Base-by-base conservation (phyloP, 1,140 invertebrate genomes). In the Rhyacophila brunnea region DNA sequence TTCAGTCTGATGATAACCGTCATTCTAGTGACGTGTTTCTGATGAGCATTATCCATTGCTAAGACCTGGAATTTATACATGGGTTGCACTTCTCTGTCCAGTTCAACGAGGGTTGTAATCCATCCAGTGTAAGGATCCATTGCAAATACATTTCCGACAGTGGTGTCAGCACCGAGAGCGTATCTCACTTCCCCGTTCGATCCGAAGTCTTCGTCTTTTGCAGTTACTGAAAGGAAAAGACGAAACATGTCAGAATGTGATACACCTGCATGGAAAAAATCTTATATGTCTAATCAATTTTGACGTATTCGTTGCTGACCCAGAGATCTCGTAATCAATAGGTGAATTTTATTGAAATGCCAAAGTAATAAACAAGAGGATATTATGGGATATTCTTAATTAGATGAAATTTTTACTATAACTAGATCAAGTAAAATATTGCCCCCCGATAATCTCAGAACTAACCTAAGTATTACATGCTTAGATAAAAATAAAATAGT, bases 101-200 rank as follows among this genome's bases (percentile, higher is more conserved):
- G 69, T 10, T 80, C 73, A 0, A 84, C 81, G 17, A 88, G 72
- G 0, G 86, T 87, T 3, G 83, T 86, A 35, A 96, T 86, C 85
- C 89, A 90, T 0, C 93, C 93, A 0, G 89, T 87, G 66, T 87
- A 85, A 1, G 86, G 74, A 70, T 94, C 89, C 14, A 95, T 82
- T 2, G 87, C 82, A 70, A 94, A 94, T n/a, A 89, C 79, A 66
- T 88, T 87, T 13, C 84, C 80, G 58, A 83, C 81, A 11, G 82
- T 82, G 72, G 67, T 73, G 69, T 72, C 80, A 43, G 78, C 74
- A 9, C 77, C 83, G 43, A 92, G 81, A 1, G 83, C 83, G 64
- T 91, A 92, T n/a, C 87, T 77, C 1, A 92, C 80, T 73, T 90
- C 89, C 6, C 86, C 86, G 69, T 91, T 91, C 44, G 83, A 85